Conservation (phyloP, 1,140 invertebrate genomes). For the Drosophila athabasca region DNA sequence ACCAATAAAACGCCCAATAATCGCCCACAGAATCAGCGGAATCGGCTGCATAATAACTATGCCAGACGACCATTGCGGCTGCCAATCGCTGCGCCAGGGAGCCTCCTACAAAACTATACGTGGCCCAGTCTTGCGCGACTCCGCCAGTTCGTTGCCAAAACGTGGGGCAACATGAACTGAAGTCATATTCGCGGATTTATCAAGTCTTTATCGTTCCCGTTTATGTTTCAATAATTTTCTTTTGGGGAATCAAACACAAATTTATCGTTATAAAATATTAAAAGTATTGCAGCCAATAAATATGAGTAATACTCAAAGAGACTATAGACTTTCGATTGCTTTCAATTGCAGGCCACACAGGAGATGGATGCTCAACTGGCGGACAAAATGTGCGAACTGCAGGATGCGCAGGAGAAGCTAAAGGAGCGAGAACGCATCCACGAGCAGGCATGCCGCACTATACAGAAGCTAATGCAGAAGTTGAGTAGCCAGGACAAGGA, state of each 20-base stretch:
- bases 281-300: not conserved
- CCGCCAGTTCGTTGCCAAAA: slow-evolving; percentile 34
- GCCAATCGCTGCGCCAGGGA: slow-evolving; percentile 42
- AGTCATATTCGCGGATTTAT: slow-evolving; percentile 2
- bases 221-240: not conserved
- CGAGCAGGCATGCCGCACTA: slow-evolving; percentile 70
- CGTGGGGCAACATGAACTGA: slow-evolving; percentile 29
- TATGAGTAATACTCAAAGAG: slow-evolving; percentile 1
- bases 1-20: too few relatives aligned
- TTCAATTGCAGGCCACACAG: slow-evolving; percentile 39
- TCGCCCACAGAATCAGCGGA: too few relatives aligned
- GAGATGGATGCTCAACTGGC: slow-evolving; percentile 57
- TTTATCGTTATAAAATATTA: slow-evolving; percentile 34
- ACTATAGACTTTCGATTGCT: slow-evolving; percentile 2
- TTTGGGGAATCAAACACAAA: slow-evolving; percentile 28
- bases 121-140: slow-evolving; percentile 40
- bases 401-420: slow-evolving; percentile 68
- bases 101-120: slow-evolving; percentile 51
- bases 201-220: not conserved
- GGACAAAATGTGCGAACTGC: slow-evolving; percentile 66
- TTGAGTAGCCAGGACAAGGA: slow-evolving; percentile 71
- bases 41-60: too few relatives aligned
- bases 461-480: slow-evolving; percentile 76
- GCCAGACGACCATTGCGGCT: not conserved
- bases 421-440: slow-evolving; percentile 62